Percentiles rank a stretch among this genome's conserved stretches.
phyloP scores from a whole-genome alignment of 2,797 vertebrate genomes.

The Anguilla anguilla region DNA sequence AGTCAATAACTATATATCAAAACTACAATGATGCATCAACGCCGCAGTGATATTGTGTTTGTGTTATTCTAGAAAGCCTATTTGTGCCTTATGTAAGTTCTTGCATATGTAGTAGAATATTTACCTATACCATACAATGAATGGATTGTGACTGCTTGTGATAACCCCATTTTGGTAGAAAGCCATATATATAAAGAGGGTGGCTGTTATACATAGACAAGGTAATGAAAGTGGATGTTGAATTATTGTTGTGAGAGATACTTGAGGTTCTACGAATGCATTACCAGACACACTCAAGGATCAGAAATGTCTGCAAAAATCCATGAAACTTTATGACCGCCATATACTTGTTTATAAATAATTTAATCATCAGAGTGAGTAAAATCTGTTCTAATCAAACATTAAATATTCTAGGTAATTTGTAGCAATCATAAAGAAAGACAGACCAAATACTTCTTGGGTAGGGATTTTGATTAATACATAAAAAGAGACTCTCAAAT shows the following conservation, averaged over 20 bases:
- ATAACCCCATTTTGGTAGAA: background rate
- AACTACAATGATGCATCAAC: too few relatives aligned
- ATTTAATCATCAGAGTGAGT: background rate
- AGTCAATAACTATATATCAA: background rate
- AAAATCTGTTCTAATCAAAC: conserved; percentile 26
- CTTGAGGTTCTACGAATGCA: background rate
- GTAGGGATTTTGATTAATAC: conserved; percentile 8
- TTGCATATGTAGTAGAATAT: background rate
- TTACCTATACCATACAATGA: background rate
- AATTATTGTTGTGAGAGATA: background rate
- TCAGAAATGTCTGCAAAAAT: background rate
- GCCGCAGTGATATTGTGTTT: too few relatives aligned
- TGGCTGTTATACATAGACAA: background rate
- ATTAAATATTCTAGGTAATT: conserved; percentile 24
- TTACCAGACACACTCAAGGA: background rate
- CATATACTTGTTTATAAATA: conserved; percentile 14
- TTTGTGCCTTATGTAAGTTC: background rate
- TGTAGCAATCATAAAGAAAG: conserved; percentile 29
- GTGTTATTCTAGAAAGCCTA: background rate
- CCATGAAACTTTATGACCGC: background rate
- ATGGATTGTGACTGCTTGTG: background rate
- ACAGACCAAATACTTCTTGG: conserved; percentile 25
- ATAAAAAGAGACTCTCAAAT: conserved; percentile 4
- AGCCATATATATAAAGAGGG: background rate
- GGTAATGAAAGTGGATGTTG: background rate